phyloP scores from a whole-genome alignment of 2,113 vertebrate genomes.

The Rhodinocichla rosea region DNA sequence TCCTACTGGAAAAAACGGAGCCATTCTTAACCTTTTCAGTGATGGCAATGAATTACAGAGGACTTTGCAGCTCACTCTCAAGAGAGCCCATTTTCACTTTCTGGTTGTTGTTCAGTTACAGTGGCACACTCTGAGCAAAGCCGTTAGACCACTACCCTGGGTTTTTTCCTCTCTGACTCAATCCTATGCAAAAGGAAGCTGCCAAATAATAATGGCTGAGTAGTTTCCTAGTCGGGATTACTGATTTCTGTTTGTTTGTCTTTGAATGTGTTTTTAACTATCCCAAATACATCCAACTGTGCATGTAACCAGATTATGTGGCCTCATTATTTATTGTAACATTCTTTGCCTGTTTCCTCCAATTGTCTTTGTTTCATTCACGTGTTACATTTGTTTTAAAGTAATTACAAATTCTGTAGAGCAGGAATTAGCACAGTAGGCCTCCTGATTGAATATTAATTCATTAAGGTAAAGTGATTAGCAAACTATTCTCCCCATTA shows the following conservation, averaged over 20 bases:
- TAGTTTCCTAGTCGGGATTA: slow-evolving; percentile 9
- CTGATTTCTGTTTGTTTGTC: background rate
- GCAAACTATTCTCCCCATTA: background rate
- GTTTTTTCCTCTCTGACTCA: background rate
- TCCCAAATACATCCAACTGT: background rate
- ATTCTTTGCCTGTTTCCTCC: slow-evolving; percentile 39
- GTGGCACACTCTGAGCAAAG: background rate
- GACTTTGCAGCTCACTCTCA: background rate
- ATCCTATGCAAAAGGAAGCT: background rate
- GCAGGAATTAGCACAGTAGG: background rate
- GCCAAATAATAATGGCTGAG: slow-evolving; percentile 29
- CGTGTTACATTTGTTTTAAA: background rate
- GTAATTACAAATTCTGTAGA: background rate
- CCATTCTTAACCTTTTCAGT: background rate
- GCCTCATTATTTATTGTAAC: slow-evolving; percentile 12
- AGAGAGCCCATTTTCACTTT: background rate
- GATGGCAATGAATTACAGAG: background rate
- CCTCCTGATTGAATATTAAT: background rate
- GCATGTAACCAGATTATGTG: slow-evolving; percentile 16
- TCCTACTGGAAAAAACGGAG: background rate
- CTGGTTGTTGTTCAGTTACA: background rate
- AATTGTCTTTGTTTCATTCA: slow-evolving; percentile 33
- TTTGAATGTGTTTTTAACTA: background rate
- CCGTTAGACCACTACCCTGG: background rate
- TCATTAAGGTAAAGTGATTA: background rate